Evolutionary conservation across 2,797 vertebrate genomes (phyloP).

Genomic region (Macroramphosus scolopax): DNA sequence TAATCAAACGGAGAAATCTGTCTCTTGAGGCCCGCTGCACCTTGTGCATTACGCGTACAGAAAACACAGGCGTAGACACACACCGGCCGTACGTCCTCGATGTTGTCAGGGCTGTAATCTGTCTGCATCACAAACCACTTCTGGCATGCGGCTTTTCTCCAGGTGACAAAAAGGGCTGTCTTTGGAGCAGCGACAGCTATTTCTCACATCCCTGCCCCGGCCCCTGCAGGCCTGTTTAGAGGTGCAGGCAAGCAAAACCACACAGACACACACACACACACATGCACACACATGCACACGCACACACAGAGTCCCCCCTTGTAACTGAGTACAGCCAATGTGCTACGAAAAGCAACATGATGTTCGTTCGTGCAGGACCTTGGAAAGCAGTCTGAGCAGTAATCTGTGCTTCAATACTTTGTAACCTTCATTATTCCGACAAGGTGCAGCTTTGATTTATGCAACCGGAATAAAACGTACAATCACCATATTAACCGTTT

Average conservation of each 20-base stretch:
- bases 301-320: slow-evolving; percentile 1
- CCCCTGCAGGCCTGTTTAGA: slow-evolving; percentile 57
- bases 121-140: slow-evolving; percentile 55
- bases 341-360: too few relatives aligned
- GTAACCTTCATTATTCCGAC: too few relatives aligned
- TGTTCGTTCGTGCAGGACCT: too few relatives aligned
- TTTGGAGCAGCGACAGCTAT: slow-evolving; percentile 57
- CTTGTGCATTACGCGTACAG: slow-evolving; percentile 14
- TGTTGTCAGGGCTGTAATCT: slow-evolving; percentile 53
- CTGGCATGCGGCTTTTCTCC: slow-evolving; percentile 58
- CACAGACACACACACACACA: slow-evolving; percentile 12
- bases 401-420: too few relatives aligned
- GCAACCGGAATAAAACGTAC: too few relatives aligned
- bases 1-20: slow-evolving; percentile 66
- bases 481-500: too few relatives aligned
- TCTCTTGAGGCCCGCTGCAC: slow-evolving; percentile 56
- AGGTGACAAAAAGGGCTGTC: slow-evolving; percentile 63
- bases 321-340: too few relatives aligned
- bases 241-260: slow-evolving; percentile 63
- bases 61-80: slow-evolving; percentile 26
- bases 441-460: too few relatives aligned
- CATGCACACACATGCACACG: slow-evolving; percentile 4
- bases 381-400: too few relatives aligned
- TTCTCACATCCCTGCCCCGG: slow-evolving; percentile 52
- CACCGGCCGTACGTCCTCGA: slow-evolving; percentile 16